Conservation (phyloP, 2,113 vertebrate genomes). For the Xyliphius kryptos region DNA sequence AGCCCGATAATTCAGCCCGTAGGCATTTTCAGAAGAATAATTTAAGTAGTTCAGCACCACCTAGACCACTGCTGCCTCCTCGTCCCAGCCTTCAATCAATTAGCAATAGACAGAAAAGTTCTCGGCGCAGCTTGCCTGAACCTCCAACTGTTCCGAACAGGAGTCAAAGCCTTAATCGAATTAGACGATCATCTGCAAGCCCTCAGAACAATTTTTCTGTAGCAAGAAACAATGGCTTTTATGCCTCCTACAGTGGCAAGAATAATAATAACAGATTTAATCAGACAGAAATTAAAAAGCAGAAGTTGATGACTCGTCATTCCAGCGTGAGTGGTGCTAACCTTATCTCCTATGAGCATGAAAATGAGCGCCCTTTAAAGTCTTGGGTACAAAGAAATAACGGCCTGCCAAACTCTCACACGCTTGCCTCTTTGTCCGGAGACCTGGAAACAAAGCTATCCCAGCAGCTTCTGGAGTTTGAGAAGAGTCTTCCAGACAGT, state of each 20-base stretch:
- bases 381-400: conserved; percentile 40
- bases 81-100: conserved; percentile 54
- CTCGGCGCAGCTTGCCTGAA: not conserved
- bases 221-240: conserved; percentile 47
- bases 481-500: conserved; percentile 68
- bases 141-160: conserved; percentile 22
- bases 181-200: conserved; percentile 28
- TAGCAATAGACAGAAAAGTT: conserved; percentile 32
- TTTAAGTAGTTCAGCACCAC: conserved; percentile 45
- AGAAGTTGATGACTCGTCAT: conserved; percentile 54
- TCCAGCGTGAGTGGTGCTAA: conserved; percentile 50
- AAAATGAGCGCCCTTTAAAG: conserved; percentile 32
- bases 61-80: conserved; percentile 60
- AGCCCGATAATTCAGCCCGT: conserved; percentile 17
- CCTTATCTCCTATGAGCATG: conserved; percentile 20
- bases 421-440: conserved; percentile 38
- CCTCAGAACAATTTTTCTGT: conserved; percentile 48
- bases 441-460: conserved; percentile 85
- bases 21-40: conserved; percentile 44
- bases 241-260: conserved; percentile 34
- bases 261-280: conserved; percentile 31
- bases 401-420: conserved; percentile 47
- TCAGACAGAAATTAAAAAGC: conserved; percentile 48
- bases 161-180: conserved; percentile 21
- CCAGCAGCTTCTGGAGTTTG: conserved; percentile 88